Percentiles rank a stretch among this genome's conserved stretches.
Conservation (phyloP, 2,113 vertebrate species). For the Podiceps cristatus region DNA sequence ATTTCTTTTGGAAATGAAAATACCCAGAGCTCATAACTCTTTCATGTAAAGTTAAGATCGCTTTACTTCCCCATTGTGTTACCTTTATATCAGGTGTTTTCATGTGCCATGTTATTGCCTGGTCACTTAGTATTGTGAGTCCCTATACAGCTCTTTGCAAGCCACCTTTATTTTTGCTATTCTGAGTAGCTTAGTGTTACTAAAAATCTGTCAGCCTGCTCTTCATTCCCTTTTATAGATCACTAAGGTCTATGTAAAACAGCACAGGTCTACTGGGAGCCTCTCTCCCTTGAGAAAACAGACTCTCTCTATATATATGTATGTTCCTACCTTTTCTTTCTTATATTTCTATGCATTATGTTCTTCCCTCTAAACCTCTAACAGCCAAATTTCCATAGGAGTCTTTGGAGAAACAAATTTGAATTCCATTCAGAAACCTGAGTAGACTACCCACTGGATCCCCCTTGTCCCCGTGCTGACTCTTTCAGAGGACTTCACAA, state of each 20-base stretch:
- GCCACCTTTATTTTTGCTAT: neutral
- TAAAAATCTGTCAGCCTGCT: neutral
- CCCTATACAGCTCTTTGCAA: neutral
- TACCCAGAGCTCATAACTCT: neutral
- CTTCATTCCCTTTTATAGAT: neutral
- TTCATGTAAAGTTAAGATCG: neutral
- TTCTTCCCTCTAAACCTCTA: neutral
- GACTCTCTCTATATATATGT: accelerated
- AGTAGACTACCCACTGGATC: neutral
- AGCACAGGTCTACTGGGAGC: neutral
- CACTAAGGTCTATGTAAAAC: neutral
- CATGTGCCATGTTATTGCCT: neutral
- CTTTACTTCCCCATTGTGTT: neutral
- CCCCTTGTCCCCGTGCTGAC: neutral
- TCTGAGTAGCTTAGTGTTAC: neutral
- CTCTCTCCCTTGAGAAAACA: neutral
- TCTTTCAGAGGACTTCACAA: neutral
- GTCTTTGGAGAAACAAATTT: neutral
- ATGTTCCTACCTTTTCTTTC: neutral
- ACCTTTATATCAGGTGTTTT: neutral
- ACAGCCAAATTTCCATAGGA: neutral
- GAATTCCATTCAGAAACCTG: neutral
- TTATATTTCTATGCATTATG: neutral
- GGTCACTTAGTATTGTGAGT: neutral
- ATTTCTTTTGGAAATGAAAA: neutral